Evolutionary conservation across 2,797 vertebrate species (phyloP).

Genomic region (Hoplostethus atlanticus): DNA sequence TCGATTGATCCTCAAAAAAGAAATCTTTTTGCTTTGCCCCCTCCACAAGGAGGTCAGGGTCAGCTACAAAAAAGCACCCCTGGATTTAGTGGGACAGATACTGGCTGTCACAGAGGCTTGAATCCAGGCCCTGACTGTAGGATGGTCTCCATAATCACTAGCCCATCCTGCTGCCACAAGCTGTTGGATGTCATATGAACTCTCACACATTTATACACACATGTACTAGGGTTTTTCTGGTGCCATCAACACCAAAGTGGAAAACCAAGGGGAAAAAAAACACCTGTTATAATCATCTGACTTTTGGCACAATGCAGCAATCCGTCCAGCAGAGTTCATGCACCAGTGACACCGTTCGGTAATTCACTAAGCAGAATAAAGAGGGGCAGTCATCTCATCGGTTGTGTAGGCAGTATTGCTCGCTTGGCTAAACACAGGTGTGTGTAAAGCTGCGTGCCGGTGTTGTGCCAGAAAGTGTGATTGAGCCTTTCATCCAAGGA

Average conservation of each 20-base stretch:
- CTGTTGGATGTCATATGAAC: conserved; percentile 4
- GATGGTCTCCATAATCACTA: not conserved
- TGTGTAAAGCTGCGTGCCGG: not conserved
- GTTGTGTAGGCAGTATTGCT: not conserved
- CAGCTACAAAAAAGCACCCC: not conserved
- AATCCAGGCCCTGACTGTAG: not conserved
- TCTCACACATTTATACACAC: not conserved
- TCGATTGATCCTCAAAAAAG: too few relatives aligned
- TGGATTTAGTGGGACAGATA: not conserved
- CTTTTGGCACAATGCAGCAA: conserved; percentile 14
- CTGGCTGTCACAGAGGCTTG: not conserved
- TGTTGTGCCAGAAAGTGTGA: conserved; percentile 2
- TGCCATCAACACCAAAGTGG: conserved; percentile 10
- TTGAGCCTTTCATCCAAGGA: too few relatives aligned
- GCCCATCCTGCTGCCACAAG: not conserved
- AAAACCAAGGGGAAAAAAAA: not conserved
- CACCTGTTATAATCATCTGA: not conserved
- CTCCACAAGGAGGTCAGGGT: too few relatives aligned
- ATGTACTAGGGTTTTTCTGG: not conserved
- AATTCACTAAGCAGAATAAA: conserved; percentile 20
- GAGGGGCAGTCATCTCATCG: conserved; percentile 44
- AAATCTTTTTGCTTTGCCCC: too few relatives aligned
- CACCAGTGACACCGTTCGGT: conserved; percentile 19
- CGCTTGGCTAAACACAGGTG: too few relatives aligned
- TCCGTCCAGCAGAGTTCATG: not conserved